Evolutionary conservation across 2,797 vertebrate genomes (phyloP).

Genomic region (Labeo calbasu): DNA sequence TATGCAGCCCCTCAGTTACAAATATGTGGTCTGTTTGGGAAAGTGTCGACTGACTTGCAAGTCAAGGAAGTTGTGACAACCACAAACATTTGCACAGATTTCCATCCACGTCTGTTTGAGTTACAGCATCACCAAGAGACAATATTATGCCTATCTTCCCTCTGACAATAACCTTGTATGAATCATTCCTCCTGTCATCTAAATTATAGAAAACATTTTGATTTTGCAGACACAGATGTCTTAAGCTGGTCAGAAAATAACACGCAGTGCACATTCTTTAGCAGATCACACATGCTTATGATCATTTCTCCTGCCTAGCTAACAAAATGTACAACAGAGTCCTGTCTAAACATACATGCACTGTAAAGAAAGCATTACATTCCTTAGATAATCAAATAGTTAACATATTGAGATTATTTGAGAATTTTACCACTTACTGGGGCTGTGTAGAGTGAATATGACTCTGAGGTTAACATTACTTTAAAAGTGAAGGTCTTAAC

Average conservation of each 20-base stretch:
- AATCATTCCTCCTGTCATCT: constrained; percentile 33
- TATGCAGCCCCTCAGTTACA: neutral
- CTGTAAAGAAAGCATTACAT: neutral
- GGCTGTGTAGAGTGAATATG: constrained; percentile 12
- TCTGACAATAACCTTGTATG: constrained; percentile 5
- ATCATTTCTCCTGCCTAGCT: constrained; percentile 10
- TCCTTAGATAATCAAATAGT: neutral
- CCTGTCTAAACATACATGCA: constrained; percentile 16
- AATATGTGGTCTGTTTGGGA: neutral
- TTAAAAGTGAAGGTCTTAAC: constrained; percentile 21
- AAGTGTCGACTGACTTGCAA: neutral
- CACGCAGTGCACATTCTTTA: constrained; percentile 12
- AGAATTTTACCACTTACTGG: neutral
- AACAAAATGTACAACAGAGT: constrained; percentile 6
- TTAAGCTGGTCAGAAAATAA: constrained; percentile 25
- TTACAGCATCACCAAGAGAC: constrained; percentile 30
- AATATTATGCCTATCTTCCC: neutral
- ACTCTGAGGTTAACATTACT: constrained; percentile 22
- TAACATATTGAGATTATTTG: neutral
- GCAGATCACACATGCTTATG: constrained; percentile 12
- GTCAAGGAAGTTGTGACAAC: neutral
- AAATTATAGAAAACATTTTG: constrained; percentile 46
- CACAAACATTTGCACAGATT: neutral
- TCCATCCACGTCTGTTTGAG: constrained; percentile 7
- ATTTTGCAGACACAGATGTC: constrained; percentile 21